Evolutionary conservation across 2,113 vertebrate species (phyloP).

Genomic region (Sapajus apella): DNA sequence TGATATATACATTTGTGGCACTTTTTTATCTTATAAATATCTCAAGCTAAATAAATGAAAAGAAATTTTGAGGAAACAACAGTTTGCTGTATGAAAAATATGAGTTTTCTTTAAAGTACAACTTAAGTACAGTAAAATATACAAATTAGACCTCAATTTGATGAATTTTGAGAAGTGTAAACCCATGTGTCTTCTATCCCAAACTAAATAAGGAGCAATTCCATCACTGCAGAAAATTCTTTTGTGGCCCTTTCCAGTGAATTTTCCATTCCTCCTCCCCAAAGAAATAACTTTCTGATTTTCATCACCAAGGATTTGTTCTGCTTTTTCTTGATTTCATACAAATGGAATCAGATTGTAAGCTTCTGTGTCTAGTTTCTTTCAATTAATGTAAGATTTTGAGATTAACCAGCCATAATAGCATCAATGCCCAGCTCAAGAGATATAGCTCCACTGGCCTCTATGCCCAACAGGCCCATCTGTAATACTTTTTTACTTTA

Average conservation of each 20-base stretch:
- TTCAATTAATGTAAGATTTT: not conserved
- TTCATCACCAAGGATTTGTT: not conserved
- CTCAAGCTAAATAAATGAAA: conserved; percentile 23
- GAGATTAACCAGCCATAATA: not conserved
- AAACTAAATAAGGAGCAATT: not conserved
- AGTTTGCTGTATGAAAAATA: not conserved
- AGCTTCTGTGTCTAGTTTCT: not conserved
- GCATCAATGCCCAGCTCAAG: not conserved
- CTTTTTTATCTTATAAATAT: conserved; percentile 56
- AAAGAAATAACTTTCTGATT: not conserved
- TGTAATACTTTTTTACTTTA: not conserved
- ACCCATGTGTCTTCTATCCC: not conserved
- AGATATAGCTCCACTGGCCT: fast-evolving
- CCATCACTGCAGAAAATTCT: not conserved
- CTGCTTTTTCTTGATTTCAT: not conserved
- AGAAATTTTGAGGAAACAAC: not conserved
- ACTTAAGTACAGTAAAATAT: not conserved
- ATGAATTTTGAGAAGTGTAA: not conserved
- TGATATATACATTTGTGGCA: not conserved
- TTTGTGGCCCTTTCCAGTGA: not conserved
- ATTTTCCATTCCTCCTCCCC: not conserved
- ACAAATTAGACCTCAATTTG: not conserved
- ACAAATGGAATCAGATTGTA: not conserved
- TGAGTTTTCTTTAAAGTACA: conserved; percentile 30
- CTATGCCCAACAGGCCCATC: no score